Evolutionary conservation across 2,797 vertebrate genomes (phyloP), one percentile per base, ranked within the genome.

Genomic region (Lepilemur septentrionalis): DNA sequence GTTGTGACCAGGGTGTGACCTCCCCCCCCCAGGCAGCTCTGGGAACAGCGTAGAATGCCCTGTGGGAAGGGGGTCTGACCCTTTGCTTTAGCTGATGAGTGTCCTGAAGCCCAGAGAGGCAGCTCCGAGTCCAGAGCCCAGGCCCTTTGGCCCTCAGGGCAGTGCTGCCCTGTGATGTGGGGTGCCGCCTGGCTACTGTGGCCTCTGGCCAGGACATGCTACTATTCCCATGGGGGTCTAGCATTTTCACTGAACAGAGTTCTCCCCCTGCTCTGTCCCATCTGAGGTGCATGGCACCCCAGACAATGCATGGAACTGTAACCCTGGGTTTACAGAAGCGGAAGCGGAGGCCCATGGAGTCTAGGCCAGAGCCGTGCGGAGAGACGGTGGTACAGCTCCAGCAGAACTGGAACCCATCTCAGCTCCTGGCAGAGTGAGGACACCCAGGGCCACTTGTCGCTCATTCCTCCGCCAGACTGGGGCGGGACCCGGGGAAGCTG

Each of bases 361-460:
- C 46, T 18, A 7, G 35, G 35, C 43, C 70, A 12, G 15, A 70
- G 67, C 14, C 14, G 12, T 13, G 4, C 13, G 8, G 57, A 25
- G 30, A 32, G 43, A 3, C 11, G 32, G 35, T 22, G 32, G 22
- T 7, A 3, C 69, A 76, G 52, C 52, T 38, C n/a, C 38, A n/a
- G 5, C 23, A 50, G 70, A 63, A 25, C 4, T 4, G 0, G 50
- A 78, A 15, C 32, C 43, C 13, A 1, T 9, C 48, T 43, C 41
- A 28, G 70, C 20, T 15, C 46, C 28, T 70, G 59, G 79, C 55
- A 35, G 52, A 46, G 25, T 13, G 32, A 91, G n/a, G 75, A 50
- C 6, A 15, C n/a, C 22, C 59, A n/a, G 79, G 25, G 12, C 35
- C 23, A 5, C 0, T 0, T 10, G 50, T 2, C 43, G 59, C 76